Evolutionary conservation across 2,797 vertebrate species (phyloP), one percentile per base, ranked within the genome.

Genomic region (Hapalemur alaotrensis): DNA sequence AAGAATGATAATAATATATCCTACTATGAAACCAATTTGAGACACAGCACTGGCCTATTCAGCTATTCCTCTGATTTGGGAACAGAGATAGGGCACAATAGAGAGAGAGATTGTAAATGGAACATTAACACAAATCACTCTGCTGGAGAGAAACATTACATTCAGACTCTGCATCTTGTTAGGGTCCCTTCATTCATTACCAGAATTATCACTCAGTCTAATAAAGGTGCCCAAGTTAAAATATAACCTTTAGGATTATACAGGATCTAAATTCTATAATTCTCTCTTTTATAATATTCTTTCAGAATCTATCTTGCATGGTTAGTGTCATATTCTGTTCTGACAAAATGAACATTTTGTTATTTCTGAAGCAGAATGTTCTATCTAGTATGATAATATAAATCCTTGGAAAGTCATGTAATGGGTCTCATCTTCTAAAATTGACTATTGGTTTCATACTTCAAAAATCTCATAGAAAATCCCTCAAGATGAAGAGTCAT

Each of bases 1-100:
- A 92, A 93, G 69, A 84, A 97, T 70, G 1, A 10, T 11, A 97
- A 97, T 72, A 97, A 97, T 72, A n/a, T 28, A 83, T 2, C 38
- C 43, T 84, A 83, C 13, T 70, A 72, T 63, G 48, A 96, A 87
- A 91, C 17, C 70, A 94, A 18, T 63, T 25, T 79, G 32, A 84
- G 35, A 86, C 6, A 35, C 2, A 73, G 20, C 23, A 30, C 69
- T 84, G 54, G 15, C 41, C 52, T 82, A 48, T 59, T 87, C 30
- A 84, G 18, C 8, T 38, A 38, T 89, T 10, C 63, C 43, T 73
- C 35, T 70, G 38, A 87, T 28, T 87, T 83, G 25, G 43, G 41
- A 79, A 11, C 63, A 23, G 32, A 73, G 61, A 80, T 46, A 22
- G 35, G 22, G 76, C 25, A 90, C 8, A 17, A 50, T 0, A 72